These are phyloP conservation scores for Epicampocera succincta DNA, from an alignment of 2,888 invertebrate species.

Conservation along the genomic window DNA sequence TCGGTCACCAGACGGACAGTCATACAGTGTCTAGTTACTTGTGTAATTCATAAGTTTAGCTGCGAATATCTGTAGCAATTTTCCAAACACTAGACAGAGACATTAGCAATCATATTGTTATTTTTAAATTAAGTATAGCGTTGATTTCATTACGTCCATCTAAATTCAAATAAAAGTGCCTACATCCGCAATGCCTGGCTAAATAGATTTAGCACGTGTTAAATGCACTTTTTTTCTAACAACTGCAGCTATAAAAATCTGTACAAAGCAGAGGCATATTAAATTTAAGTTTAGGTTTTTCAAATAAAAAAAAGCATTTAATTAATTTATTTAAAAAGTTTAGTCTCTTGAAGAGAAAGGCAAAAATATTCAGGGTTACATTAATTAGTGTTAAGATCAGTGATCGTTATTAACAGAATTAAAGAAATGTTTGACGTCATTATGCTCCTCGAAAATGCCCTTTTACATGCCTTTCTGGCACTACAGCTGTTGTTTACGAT, in stretches of 20 bases:
- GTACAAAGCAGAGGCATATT: neutral
- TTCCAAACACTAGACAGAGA: slow-evolving; percentile 47
- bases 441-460: neutral
- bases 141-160: slow-evolving; percentile 70
- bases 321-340: slow-evolving; percentile 34
- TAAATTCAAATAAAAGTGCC: slow-evolving; percentile 69
- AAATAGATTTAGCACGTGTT: slow-evolving; percentile 70
- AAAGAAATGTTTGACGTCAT: neutral
- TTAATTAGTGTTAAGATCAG: slow-evolving; percentile 58
- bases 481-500: no score
- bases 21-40: slow-evolving; percentile 13
- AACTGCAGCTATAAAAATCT: slow-evolving; percentile 5
- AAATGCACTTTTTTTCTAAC: slow-evolving; percentile 58
- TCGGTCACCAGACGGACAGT: slow-evolving; percentile 32
- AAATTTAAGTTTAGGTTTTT: slow-evolving; percentile 30
- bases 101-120: slow-evolving; percentile 65
- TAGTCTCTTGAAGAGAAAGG: neutral
- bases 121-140: slow-evolving; percentile 70
- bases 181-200: slow-evolving; percentile 64
- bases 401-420: slow-evolving; percentile 38
- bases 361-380: slow-evolving; percentile 47
- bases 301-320: slow-evolving; percentile 29
- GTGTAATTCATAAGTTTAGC: neutral
- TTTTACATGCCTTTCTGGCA: no score
- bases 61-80: slow-evolving; percentile 4